Base-by-base conservation (phyloP, 2,797 vertebrate species). In the Paedocypris micromegethes region DNA sequence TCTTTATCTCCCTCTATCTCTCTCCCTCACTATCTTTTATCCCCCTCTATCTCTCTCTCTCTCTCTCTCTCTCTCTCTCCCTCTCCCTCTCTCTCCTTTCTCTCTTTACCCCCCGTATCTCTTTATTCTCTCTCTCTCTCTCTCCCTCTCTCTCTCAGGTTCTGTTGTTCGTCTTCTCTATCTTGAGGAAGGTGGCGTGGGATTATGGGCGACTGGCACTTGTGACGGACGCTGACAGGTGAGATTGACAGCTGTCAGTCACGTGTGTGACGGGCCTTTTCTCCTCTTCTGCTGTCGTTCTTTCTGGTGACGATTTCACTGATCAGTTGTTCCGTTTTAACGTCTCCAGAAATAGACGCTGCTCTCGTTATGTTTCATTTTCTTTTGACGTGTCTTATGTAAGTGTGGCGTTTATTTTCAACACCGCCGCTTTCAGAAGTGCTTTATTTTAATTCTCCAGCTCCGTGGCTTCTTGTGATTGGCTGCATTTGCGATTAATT, bases 211-310 rank as follows among this genome's bases (percentile, higher is more conserved):
- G 96, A 5, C 86, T 98, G 83, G 96, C 95, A 23, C 86, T 97
- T 78, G 95, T 98, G 83, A 96, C 94, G 0, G 95, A 97, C 67
- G 94, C 94, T 9, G 96, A 98, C 91, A 98, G 96, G 96, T 97
- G 90, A 85, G 52, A 23, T 23, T 23, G 8, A 5, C 49, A 4
- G 0, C 5, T 23, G 54, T 52, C n/a, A 39, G 5, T 23, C 5
- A n/a, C 47, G 23, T 3, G 48, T 53, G 46, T 40, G 23, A 39
- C 9, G 44, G 23, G 2, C 41, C 39, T 42, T 58, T 62, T 64
- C 59, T 45, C 40, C 55, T 60, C 45, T 42, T 9, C 45, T 39
- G 23, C 46, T 57, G 51, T 46, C 50, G 55, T 53, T 58, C 43
- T 49, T 4, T 59, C 55, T 50, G 46, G 49, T 51, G 0, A 23